Conservation (phyloP, 1,140 invertebrate genomes). For the Lepidurus couesii region DNA sequence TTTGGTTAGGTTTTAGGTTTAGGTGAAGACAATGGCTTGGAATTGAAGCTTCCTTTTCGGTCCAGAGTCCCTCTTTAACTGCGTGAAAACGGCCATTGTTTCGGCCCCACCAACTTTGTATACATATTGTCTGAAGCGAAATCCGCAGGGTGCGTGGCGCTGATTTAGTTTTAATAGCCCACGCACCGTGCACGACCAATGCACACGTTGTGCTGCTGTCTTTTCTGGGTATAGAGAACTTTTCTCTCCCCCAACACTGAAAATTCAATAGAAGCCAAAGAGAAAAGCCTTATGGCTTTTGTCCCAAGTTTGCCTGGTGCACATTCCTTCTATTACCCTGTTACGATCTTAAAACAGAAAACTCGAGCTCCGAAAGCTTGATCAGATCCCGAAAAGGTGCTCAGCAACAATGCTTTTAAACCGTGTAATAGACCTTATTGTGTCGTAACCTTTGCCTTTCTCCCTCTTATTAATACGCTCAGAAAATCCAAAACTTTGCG, state of each 20-base stretch:
- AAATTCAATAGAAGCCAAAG: slow-evolving; percentile 3
- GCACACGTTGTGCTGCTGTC: neutral
- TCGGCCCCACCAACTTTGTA: neutral
- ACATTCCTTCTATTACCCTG: neutral
- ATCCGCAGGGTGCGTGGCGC: slow-evolving; percentile 2
- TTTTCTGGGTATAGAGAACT: neutral
- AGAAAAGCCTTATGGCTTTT: slow-evolving; percentile 8
- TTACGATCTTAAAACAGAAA: neutral
- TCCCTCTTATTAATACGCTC: neutral
- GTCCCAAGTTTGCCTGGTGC: neutral
- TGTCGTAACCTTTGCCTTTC: slow-evolving; percentile 13
- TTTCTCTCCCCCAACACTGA: neutral
- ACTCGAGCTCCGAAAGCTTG: neutral
- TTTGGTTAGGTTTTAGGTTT: neutral
- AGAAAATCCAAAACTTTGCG: neutral
- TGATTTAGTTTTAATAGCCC: neutral
- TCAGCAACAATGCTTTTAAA: slow-evolving; percentile 3
- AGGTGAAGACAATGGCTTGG: neutral
- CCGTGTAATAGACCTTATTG: slow-evolving; percentile 15
- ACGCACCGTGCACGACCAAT: neutral
- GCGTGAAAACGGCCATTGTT: slow-evolving; percentile 17
- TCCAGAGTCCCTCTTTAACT: neutral
- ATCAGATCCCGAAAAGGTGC: neutral
- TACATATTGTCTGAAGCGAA: slow-evolving; percentile 7
- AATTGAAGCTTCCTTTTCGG: neutral